A percentile compares a stretch with the other conserved stretches of the same genome.
phyloP scores from a whole-genome alignment of 2,888 invertebrate species.

The Tipula vernalis region DNA sequence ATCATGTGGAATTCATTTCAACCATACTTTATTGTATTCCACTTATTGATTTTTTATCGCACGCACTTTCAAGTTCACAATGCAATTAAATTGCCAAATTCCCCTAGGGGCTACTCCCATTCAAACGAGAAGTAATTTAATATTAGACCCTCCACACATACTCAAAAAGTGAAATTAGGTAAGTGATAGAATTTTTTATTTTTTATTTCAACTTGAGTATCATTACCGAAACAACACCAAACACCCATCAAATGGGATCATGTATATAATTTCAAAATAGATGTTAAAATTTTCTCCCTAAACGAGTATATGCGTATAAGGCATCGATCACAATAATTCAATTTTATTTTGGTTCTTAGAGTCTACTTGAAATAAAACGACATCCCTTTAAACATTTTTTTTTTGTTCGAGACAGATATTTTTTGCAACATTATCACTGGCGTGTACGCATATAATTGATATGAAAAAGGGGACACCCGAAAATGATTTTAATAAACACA shows the following conservation, averaged over 20 bases:
- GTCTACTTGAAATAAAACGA: neutral
- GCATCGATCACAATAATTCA: neutral
- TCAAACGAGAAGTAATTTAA: neutral
- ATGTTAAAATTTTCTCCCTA: neutral
- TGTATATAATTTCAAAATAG: neutral
- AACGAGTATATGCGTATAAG: neutral
- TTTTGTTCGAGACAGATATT: neutral
- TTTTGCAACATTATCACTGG: neutral
- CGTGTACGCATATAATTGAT: neutral
- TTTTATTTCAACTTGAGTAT: neutral
- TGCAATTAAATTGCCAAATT: neutral
- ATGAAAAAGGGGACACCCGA: neutral
- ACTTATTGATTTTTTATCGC: neutral
- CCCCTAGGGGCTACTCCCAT: neutral
- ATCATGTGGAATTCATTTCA: neutral
- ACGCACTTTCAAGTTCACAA: neutral
- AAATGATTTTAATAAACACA: neutral
- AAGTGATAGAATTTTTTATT: neutral
- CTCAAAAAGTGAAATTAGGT: neutral
- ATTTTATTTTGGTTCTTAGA: neutral
- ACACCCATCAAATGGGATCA: neutral
- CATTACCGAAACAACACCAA: neutral
- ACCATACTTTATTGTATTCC: neutral
- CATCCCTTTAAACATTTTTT: neutral
- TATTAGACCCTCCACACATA: neutral